These are phyloP conservation scores for Tribolium madens DNA, from an alignment of 1,140 invertebrate species.

Conservation along the genomic window DNA sequence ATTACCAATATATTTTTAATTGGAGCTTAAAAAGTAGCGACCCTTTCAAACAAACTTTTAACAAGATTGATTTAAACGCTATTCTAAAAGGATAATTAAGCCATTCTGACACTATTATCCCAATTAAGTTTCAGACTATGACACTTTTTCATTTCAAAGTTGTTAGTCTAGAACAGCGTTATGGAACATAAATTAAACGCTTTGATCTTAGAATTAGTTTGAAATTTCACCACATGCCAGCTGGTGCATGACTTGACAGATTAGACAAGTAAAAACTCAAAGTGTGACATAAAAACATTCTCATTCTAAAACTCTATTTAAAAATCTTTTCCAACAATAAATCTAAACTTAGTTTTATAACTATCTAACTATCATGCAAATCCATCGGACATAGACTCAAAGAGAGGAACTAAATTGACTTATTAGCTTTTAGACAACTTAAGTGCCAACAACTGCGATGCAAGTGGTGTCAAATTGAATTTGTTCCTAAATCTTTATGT, in stretches of 20 bases:
- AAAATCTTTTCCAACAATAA: not conserved
- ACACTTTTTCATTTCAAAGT: not conserved
- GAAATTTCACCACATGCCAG: not conserved
- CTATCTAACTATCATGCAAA: not conserved
- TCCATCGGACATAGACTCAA: not conserved
- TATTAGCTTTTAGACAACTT: not conserved
- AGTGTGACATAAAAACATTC: not conserved
- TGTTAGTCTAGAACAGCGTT: not conserved
- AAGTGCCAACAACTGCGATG: not conserved
- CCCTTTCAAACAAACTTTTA: constrained; percentile 8
- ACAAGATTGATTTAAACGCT: not conserved
- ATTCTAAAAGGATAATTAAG: not conserved
- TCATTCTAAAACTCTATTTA: not conserved
- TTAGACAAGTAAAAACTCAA: not conserved
- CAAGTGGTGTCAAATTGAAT: not conserved
- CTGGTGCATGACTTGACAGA: not conserved
- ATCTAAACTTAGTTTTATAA: not conserved
- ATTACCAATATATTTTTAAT: constrained; percentile 14
- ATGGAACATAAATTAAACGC: not conserved
- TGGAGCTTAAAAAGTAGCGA: not conserved
- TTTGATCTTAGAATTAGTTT: not conserved
- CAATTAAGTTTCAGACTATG: not conserved
- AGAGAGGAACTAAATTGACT: not conserved
- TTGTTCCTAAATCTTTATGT: not conserved
- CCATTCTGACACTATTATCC: not conserved